A percentile compares a stretch with the other conserved stretches of the same genome.
phyloP scores from a whole-genome alignment of 2,797 vertebrate genomes.

The Gymnothorax reevesii region DNA sequence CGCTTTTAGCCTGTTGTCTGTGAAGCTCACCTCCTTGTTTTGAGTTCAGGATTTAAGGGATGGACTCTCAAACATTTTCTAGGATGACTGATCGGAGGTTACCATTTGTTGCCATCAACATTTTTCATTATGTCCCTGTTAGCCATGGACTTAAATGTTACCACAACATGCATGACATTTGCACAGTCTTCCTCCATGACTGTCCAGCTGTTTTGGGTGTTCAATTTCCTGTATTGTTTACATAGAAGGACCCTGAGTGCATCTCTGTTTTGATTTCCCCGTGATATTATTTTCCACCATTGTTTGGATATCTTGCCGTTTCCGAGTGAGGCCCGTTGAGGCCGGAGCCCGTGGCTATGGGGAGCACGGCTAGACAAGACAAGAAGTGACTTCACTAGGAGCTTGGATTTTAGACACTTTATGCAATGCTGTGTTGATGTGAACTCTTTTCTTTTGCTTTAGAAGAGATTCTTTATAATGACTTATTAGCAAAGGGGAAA shows the following conservation, averaged over 20 bases:
- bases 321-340: slow-evolving; percentile 40
- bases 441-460: slow-evolving; percentile 60
- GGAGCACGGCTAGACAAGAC: slow-evolving; percentile 67
- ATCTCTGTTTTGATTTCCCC: slow-evolving; percentile 44
- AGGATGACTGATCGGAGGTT: slow-evolving; percentile 42
- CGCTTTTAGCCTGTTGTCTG: slow-evolving; percentile 50
- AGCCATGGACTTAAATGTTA: slow-evolving; percentile 45
- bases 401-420: slow-evolving; percentile 69
- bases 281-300: slow-evolving; percentile 39
- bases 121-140: slow-evolving; percentile 45
- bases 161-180: slow-evolving; percentile 38
- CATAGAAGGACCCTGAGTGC: slow-evolving; percentile 51
- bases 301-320: slow-evolving; percentile 33
- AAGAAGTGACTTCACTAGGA: slow-evolving; percentile 64
- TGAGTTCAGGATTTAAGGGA: slow-evolving; percentile 49
- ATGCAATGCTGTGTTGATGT: slow-evolving; percentile 64
- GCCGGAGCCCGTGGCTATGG: slow-evolving; percentile 45
- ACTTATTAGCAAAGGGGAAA: slow-evolving; percentile 52
- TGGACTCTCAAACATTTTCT: slow-evolving; percentile 27
- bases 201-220: slow-evolving; percentile 45
- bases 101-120: slow-evolving; percentile 34
- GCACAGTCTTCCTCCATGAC: slow-evolving; percentile 49
- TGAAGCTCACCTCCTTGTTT: slow-evolving; percentile 30
- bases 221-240: slow-evolving; percentile 54
- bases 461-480: slow-evolving; percentile 56